These are phyloP conservation scores for Chalcis sispes DNA, from an alignment of 2,888 invertebrate genomes.

Conservation along the genomic window DNA sequence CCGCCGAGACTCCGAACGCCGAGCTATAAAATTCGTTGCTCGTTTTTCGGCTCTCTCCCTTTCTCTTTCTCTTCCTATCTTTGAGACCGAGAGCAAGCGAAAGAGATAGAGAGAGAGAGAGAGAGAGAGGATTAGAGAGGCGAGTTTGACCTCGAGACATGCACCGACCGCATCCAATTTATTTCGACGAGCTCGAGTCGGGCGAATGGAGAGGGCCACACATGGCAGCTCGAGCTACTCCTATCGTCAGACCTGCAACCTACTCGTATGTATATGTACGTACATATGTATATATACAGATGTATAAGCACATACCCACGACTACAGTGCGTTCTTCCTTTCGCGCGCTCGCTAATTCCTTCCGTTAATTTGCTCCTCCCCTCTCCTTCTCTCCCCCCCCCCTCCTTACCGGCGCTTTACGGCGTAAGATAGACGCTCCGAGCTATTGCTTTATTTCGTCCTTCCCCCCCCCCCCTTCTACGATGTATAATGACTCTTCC, in stretches of 20 bases:
- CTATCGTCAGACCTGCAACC: too few species aligned
- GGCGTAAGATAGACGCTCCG: too few species aligned
- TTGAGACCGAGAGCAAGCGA: neutral
- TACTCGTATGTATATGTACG: too few species aligned
- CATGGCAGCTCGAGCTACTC: conserved; percentile 44
- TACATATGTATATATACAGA: too few species aligned
- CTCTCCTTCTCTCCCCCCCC: neutral
- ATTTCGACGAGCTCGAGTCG: conserved; percentile 49
- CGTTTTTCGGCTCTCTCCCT: conserved; percentile 57
- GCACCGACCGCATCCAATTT: conserved; percentile 64
- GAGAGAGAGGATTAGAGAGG: conserved; percentile 34
- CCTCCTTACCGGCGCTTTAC: neutral
- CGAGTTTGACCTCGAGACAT: conserved; percentile 63
- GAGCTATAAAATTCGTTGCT: conserved; percentile 53
- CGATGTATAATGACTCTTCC: neutral
- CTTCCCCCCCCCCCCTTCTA: too few species aligned
- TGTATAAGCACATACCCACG: neutral
- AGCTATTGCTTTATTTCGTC: too few species aligned
- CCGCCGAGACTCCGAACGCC: too few species aligned
- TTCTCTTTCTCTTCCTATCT: conserved; percentile 6
- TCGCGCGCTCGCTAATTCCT: neutral
- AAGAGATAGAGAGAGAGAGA: neutral
- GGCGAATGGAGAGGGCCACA: conserved; percentile 49
- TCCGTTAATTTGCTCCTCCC: conserved; percentile 18
- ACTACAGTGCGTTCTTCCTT: too few species aligned